Conservation (phyloP, 2,113 vertebrate genomes). For the Petrocephalus zakoni region DNA sequence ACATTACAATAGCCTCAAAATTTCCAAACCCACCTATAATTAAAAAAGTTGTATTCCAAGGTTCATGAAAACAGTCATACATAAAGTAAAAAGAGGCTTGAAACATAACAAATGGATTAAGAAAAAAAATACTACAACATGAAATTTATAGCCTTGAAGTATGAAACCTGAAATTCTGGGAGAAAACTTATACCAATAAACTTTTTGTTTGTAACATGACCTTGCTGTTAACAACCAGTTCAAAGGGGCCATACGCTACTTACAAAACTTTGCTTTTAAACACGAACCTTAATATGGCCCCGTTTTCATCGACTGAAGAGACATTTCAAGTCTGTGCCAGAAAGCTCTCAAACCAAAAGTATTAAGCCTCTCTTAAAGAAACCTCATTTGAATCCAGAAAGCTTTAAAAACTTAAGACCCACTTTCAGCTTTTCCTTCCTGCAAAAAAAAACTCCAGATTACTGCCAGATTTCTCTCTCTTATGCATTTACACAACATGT, state of each 20-base stretch:
- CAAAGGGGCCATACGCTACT: background rate
- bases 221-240: constrained; percentile 10
- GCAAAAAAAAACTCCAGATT: background rate
- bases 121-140: background rate
- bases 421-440: background rate
- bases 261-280: background rate
- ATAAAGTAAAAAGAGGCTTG: background rate
- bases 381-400: background rate
- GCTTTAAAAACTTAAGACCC: constrained; percentile 1
- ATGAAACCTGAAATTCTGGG: constrained; percentile 1
- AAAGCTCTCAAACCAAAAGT: background rate
- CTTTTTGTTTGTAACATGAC: constrained; percentile 2
- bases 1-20: background rate
- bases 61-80: background rate
- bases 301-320: constrained; percentile 5
- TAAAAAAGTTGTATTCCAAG: background rate
- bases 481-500: constrained; percentile 2
- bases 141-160: background rate
- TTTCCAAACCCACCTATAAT: background rate
- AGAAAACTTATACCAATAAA: constrained; percentile 14
- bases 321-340: background rate
- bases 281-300: background rate
- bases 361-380: constrained; percentile 8
- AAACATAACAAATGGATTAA: background rate
- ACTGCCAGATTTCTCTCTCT: background rate